Evolutionary conservation across 2,888 invertebrate genomes (phyloP), one percentile per base, ranked within the genome.

Genomic region (Helicoverpa assulta): DNA sequence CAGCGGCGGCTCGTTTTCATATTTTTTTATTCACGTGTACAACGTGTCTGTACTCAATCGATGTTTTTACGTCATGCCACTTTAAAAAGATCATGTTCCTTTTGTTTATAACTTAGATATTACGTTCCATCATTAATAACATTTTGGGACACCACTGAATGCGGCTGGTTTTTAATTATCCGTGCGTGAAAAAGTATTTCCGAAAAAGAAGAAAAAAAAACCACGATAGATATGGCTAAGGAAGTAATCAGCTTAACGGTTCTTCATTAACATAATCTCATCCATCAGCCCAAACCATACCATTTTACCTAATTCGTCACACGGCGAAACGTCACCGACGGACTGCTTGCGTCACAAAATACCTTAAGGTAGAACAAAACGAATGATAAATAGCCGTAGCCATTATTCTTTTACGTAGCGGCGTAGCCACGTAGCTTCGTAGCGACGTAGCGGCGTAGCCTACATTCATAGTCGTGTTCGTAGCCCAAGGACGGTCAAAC

Each of bases 401-500:
- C 54, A 66, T 80, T 61, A 80, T 70, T 80, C 56, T 70, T 76
- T 66, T 33, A 7, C 33, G 57, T 55, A 67, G 74, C 40, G 19
- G 52, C 58, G 73, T 72, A 72, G 73, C 66, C n/a, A 53, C 40
- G 73, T 78, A 76, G 71, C 77, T 57, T 67, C 60, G 55, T 71
- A 73, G 73, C 29, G 1, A 16, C 64, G 76, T 80, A 76, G 63
- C 51, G 43, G 21, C 14, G 73, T 78, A 76, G 71, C 77, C 63
- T 70, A 80, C 63, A 67, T 76, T 76, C 57, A 29, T 43, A 33
- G 50, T 51, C 40, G 51, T 43, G 47, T 55, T 74, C 62, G 70
- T 65, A 65, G 55, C 59, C 60, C 59, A 16, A 76, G 81, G 60
- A 63, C 52, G 59, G 52, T 19, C 19, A 19, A 29, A 70, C 66